These are phyloP conservation scores for Girardia tigrina DNA, from an alignment of 2,888 invertebrate species.

Conservation along the genomic window DNA sequence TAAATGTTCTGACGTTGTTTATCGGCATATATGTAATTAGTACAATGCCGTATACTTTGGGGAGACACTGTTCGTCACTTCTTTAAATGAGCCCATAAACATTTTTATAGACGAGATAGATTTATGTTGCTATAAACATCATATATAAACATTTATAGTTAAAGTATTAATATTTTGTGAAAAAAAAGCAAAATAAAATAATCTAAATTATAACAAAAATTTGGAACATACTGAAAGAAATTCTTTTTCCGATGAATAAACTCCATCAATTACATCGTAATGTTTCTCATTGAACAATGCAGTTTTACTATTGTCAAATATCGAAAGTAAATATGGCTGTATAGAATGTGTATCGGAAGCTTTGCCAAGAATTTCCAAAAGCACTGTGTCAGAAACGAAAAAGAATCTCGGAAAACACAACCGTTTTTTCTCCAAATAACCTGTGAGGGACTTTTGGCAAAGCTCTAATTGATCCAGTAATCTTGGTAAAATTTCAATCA, in stretches of 20 bases:
- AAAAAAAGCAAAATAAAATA: too few species aligned
- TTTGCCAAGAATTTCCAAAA: slow-evolving; percentile 51
- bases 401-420: slow-evolving; percentile 51
- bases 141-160: too few species aligned
- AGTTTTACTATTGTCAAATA: slow-evolving; percentile 77
- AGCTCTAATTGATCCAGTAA: slow-evolving; percentile 84
- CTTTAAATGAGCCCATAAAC: too few species aligned
- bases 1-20: too few species aligned
- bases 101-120: too few species aligned
- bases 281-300: slow-evolving; percentile 87
- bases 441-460: slow-evolving; percentile 87
- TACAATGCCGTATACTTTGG: too few species aligned
- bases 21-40: too few species aligned
- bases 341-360: slow-evolving; percentile 51
- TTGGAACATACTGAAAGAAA: slow-evolving; percentile 65
- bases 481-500: slow-evolving; percentile 77
- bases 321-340: slow-evolving; percentile 72
- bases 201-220: slow-evolving; percentile 56
- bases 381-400: slow-evolving; percentile 51
- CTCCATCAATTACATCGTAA: slow-evolving; percentile 82
- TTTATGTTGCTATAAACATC: too few species aligned
- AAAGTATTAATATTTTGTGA: too few species aligned
- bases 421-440: slow-evolving; percentile 54
- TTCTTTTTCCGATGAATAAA: slow-evolving; percentile 84
- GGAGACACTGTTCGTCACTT: too few species aligned